Base-by-base conservation (phyloP, 1,140 invertebrate species). In the Panulirus ornatus region DNA sequence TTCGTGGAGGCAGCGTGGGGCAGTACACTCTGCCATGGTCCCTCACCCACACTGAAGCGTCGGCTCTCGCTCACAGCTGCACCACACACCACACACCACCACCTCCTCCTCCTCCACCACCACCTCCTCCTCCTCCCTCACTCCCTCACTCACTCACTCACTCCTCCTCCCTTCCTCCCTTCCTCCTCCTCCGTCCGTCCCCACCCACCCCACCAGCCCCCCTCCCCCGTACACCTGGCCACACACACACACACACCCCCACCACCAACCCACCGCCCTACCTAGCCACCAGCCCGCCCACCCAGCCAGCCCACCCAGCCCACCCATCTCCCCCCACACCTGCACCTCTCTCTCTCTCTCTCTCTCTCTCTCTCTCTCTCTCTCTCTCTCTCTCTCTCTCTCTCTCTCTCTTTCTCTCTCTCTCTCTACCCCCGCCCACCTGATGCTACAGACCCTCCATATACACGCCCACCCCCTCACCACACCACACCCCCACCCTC, bases 11-110 rank as follows among this genome's bases (percentile, higher is more conserved):
- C 88, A 89, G 34, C 88, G 88, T 30, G 81, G 88, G 34, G 78
- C 88, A 70, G 79, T 83, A 66, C 88, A 89, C 88, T 89, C 88
- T 66, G 79, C 66, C 88, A 89, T 89, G 79, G 40, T 89, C 81
- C 75, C 54, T 22, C 78, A 78, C 85, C 75, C 85, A 79, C 85
- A 79, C 75, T 70, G 54, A 27, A 36, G 42, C 47, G 34, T 38
- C 38, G n/a, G 75, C 38, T 30, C 36, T 30, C 78, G 6, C 19
- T 47, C 78, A 22, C 78, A 40, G 30, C 44, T n/a, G n/a, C n/a
- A n/a, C 81, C 30, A 38, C 51, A 30, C 79, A 16, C 3, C 79
- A 16, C 36, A 19, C 36, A n/a, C 82, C 19, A 30, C 51, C 73
- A 58, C 73, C 51, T 78, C 34, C 58, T n/a, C 9, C 58, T 42